A percentile compares a stretch with the other conserved stretches of the same genome.
Conservation (phyloP, 2,888 invertebrate species). For the Pardosa pseudoannulata region DNA sequence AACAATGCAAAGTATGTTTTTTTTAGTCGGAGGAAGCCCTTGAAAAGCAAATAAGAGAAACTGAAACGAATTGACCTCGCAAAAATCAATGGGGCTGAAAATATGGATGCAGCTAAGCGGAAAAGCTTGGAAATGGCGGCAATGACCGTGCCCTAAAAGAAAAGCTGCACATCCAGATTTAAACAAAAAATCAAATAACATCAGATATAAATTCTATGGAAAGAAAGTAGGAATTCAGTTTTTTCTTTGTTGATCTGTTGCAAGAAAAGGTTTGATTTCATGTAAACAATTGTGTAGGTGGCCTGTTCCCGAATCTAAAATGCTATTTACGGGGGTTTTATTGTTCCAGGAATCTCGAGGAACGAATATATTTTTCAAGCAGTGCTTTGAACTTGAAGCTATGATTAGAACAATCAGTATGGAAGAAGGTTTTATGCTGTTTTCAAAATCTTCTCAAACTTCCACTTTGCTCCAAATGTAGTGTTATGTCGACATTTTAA, state of each 20-base stretch:
- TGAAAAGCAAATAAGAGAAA: constrained; percentile 17
- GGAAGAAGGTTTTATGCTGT: too few species aligned
- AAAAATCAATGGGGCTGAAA: constrained; percentile 56
- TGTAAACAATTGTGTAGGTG: background rate
- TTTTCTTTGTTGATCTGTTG: background rate
- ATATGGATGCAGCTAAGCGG: constrained; percentile 42
- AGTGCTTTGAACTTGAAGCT: background rate
- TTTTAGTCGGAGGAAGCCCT: constrained; percentile 7
- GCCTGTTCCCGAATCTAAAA: background rate
- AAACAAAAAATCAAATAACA: background rate
- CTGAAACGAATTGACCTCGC: constrained; percentile 60
- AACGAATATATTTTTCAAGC: background rate
- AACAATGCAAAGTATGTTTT: constrained; percentile 16
- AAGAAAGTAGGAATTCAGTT: background rate
- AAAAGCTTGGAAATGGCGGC: constrained; percentile 52
- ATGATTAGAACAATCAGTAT: background rate
- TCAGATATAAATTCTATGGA: background rate
- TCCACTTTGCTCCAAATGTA: too few species aligned
- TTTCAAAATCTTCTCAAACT: too few species aligned
- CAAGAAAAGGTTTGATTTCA: background rate
- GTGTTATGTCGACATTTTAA: too few species aligned
- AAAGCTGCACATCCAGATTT: background rate
- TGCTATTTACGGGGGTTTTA: background rate
- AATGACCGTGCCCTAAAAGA: constrained; percentile 44
- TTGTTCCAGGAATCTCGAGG: background rate